Evolutionary conservation across 2,797 vertebrate genomes (phyloP), one percentile per base, ranked within the genome.

Genomic region (Glyptemys insculpta): DNA sequence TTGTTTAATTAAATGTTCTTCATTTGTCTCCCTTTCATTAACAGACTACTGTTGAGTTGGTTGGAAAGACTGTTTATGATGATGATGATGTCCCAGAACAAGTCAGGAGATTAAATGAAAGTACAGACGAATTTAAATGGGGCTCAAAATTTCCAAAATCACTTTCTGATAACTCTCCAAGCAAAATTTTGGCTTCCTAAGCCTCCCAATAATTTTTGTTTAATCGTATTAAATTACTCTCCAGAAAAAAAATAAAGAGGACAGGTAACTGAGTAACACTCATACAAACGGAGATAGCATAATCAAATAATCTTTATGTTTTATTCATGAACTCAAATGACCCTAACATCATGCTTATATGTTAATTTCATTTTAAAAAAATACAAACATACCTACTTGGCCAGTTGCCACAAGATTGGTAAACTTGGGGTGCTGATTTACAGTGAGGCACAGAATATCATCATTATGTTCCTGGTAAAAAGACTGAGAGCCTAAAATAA

Each of bases 351-450:
- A 97, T 97, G 96, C 95, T 94, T 78, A 92, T 87, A 83, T 1
- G 19, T 97, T 96, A 96, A 91, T 95, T 97, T 97, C 89, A 96
- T 96, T 97, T 97, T 95, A 95, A 97, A 97, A 97, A 98, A 96
- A 97, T 94, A 99, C 98, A 99, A 99, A 99, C 99, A 99, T 99
- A 99, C 99, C 99, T 99, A 99, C 99, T 99, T 99, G 99, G 99
- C 99, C 99, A 98, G 99, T 99, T 98, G 99, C 99, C 98, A 99
- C 99, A 98, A 99, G 98, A 96, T 99, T 99, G 98, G 98, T 99
- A 98, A 99, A 99, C 98, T 99, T 99, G 94, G 99, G 99, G 94
- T 99, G 99, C 97, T 99, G 99, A 98, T 99, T 99, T 98, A 99
- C 99, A 98, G 99, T 99, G 98, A 99, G 99, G 98, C 99, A 99